Evolutionary conservation across 2,113 vertebrate species (phyloP).

Genomic region (Pterocles gutturalis): DNA sequence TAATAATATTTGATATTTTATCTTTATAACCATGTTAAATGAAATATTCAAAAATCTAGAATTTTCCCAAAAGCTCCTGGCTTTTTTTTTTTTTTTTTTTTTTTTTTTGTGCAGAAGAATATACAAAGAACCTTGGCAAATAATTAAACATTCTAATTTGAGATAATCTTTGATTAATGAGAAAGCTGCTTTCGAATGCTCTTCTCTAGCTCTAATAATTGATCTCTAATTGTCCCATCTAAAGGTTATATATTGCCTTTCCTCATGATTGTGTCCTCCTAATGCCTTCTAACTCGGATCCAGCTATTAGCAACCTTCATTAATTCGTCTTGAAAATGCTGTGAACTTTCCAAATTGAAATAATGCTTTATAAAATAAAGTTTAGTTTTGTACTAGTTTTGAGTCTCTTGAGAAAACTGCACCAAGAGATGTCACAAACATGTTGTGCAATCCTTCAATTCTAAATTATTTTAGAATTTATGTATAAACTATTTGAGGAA

Average conservation of each 20-base stretch:
- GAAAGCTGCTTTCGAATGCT: conserved; percentile 38
- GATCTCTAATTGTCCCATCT: conserved; percentile 68
- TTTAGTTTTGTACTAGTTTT: not conserved
- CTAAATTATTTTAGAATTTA: not conserved
- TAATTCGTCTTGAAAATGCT: conserved; percentile 60
- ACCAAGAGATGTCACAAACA: not conserved
- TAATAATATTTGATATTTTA: not conserved
- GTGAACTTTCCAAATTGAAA: conserved; percentile 44
- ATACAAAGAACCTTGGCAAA: conserved; percentile 30
- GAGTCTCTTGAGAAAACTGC: not conserved
- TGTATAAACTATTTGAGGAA: not conserved
- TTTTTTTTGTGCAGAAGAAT: not conserved
- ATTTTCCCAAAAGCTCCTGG: not conserved
- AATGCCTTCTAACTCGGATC: conserved; percentile 47
- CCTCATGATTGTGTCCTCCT: conserved; percentile 58
- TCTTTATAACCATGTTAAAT: not conserved
- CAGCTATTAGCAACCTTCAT: conserved; percentile 62
- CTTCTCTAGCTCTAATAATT: conserved; percentile 59
- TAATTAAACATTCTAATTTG: conserved; percentile 69
- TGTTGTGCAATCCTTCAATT: not conserved
- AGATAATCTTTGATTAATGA: conserved; percentile 69
- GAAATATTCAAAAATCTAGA: not conserved
- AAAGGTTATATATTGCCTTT: conserved; percentile 74
- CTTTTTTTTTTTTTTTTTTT: not conserved
- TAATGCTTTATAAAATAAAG: not conserved